phyloP scores from a whole-genome alignment of 2,888 invertebrate species.

The Chirona hameri region DNA sequence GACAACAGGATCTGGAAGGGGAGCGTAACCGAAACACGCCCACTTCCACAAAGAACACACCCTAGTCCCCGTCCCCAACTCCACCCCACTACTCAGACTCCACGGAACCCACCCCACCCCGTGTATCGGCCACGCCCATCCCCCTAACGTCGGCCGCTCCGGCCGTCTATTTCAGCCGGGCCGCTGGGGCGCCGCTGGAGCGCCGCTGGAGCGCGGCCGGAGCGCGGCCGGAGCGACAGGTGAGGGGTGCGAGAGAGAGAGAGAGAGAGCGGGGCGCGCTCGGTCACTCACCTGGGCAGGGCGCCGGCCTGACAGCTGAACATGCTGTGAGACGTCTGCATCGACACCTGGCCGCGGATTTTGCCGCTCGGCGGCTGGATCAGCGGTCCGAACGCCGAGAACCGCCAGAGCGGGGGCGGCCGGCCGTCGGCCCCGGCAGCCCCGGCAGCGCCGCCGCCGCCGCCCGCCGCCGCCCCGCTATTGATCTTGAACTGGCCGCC shows the following conservation, averaged over 20 bases:
- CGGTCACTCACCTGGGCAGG: slow-evolving; percentile 12
- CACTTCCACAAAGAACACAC: too few relatives aligned
- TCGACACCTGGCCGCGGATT: background rate
- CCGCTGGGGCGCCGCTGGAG: background rate
- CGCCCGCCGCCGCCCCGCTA: background rate
- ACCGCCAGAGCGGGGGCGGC: background rate
- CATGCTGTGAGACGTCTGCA: slow-evolving; percentile 24
- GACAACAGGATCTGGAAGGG: too few relatives aligned
- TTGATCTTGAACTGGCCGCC: background rate
- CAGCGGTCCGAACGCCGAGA: slow-evolving; percentile 12
- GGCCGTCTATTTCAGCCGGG: background rate
- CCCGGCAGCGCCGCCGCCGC: background rate
- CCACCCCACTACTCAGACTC: too few relatives aligned
- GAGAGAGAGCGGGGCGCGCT: background rate
- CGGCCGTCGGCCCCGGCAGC: background rate
- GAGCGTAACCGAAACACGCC: too few relatives aligned
- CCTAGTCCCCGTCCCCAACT: too few relatives aligned
- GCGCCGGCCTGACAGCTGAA: slow-evolving; percentile 7
- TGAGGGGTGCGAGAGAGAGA: too few relatives aligned
- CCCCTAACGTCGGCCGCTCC: too few relatives aligned
- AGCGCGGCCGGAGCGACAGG: too few relatives aligned
- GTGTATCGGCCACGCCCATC: too few relatives aligned
- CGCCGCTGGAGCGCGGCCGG: background rate
- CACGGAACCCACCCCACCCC: too few relatives aligned
- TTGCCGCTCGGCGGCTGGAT: slow-evolving; percentile 22